phyloP scores from a whole-genome alignment of 1,140 invertebrate genomes.

The Drosophila parvula region DNA sequence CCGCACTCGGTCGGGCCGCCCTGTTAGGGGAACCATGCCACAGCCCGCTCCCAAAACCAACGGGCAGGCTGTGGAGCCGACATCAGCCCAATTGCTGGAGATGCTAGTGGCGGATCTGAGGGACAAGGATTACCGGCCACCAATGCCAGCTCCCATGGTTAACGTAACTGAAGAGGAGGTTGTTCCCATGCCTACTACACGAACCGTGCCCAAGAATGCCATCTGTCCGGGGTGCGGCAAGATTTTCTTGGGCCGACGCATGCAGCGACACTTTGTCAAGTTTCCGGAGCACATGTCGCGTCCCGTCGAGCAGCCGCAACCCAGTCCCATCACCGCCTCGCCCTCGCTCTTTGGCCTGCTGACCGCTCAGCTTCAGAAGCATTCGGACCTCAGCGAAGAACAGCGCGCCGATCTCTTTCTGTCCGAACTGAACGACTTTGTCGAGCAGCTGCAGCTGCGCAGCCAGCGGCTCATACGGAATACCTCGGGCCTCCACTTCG shows the following conservation, averaged over 20 bases:
- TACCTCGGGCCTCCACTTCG: conserved; percentile 78
- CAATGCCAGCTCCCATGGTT: conserved; percentile 20
- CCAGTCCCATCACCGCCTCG: conserved; percentile 3
- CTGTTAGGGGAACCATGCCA: conserved; percentile 51
- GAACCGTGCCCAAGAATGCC: conserved; percentile 65
- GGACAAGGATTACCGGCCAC: conserved; percentile 64
- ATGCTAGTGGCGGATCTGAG: conserved; percentile 54
- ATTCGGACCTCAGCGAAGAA: conserved; percentile 71
- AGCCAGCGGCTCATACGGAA: conserved; percentile 78
- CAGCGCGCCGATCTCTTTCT: conserved; percentile 80
- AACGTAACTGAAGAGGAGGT: conserved; percentile 1
- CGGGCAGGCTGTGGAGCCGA: conserved; percentile 9
- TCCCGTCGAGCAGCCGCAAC: conserved; percentile 9
- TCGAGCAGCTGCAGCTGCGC: conserved; percentile 76
- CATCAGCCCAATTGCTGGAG: conserved; percentile 37
- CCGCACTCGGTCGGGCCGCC: conserved; percentile 63
- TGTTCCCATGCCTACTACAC: background rate
- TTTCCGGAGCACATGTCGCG: conserved; percentile 75
- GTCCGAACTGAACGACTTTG: conserved; percentile 74
- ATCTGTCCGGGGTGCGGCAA: conserved; percentile 77
- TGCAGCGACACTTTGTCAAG: conserved; percentile 76
- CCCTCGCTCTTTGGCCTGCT: conserved; percentile 68
- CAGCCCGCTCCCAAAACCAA: conserved; percentile 18
- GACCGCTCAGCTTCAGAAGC: conserved; percentile 66
- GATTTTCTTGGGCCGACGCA: conserved; percentile 74